Percentiles rank a stretch among this genome's conserved stretches.
Evolutionary conservation across 1,140 invertebrate genomes (phyloP).

Genomic region (Sitophilus oryzae): DNA sequence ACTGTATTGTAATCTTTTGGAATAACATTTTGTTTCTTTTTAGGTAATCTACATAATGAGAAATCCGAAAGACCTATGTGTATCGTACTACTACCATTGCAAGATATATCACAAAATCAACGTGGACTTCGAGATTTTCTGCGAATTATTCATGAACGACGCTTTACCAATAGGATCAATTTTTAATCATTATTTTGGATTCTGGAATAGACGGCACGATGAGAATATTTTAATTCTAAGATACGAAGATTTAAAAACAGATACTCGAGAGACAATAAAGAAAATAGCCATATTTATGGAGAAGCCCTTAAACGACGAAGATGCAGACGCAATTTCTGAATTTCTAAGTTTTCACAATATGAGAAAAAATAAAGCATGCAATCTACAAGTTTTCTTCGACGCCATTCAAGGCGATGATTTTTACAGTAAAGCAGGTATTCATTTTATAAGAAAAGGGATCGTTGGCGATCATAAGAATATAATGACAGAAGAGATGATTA

Average conservation of each 20-base stretch:
- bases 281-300: slow-evolving; percentile 69
- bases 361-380: slow-evolving; percentile 65
- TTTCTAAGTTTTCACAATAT: slow-evolving; percentile 77
- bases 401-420: slow-evolving; percentile 48
- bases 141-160: slow-evolving; percentile 67
- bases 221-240: slow-evolving; percentile 74
- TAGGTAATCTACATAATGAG: slow-evolving; percentile 85
- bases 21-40: no score
- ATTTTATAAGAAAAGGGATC: slow-evolving; percentile 74
- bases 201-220: slow-evolving; percentile 67
- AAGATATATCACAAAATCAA: slow-evolving; percentile 63
- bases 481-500: slow-evolving; percentile 63
- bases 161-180: slow-evolving; percentile 36
- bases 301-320: slow-evolving; percentile 57
- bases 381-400: slow-evolving; percentile 58
- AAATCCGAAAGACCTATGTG: slow-evolving; percentile 90
- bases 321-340: slow-evolving; percentile 60
- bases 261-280: slow-evolving; percentile 57
- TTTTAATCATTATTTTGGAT: slow-evolving; percentile 65
- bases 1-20: no score
- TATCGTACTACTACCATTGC: slow-evolving; percentile 87
- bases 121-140: slow-evolving; percentile 75
- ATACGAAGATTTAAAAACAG: slow-evolving; percentile 80
- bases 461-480: slow-evolving; percentile 81
- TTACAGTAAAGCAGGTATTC: slow-evolving; percentile 49